phyloP scores from a whole-genome alignment of 2,113 vertebrate genomes.

The Antigone vipio region DNA sequence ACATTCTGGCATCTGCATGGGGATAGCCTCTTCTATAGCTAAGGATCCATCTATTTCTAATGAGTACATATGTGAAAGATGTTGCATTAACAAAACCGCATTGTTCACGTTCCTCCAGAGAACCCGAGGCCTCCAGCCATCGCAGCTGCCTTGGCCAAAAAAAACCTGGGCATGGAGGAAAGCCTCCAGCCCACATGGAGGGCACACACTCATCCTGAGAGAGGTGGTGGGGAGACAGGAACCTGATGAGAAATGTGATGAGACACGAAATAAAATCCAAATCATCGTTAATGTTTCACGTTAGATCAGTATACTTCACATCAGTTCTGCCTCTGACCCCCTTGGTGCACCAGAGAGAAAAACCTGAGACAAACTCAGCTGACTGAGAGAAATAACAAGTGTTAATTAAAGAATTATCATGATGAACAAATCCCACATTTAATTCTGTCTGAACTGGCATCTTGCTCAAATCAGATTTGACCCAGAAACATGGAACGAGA shows the following conservation, averaged over 20 bases:
- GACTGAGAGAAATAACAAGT: background rate
- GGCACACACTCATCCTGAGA: background rate
- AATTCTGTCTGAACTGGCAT: background rate
- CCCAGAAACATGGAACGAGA: background rate
- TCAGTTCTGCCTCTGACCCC: background rate
- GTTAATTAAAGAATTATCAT: background rate
- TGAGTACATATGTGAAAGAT: background rate
- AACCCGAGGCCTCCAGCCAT: background rate
- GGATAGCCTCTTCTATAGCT: background rate
- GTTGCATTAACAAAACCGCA: background rate
- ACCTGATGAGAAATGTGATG: background rate
- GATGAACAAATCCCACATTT: background rate
- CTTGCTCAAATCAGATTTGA: background rate
- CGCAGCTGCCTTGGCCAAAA: background rate
- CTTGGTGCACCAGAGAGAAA: background rate
- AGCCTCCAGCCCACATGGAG: background rate
- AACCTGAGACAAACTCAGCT: background rate
- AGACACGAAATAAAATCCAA: background rate
- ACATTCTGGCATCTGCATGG: background rate
- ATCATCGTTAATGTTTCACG: rapidly evolving
- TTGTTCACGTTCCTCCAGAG: background rate
- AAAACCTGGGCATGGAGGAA: background rate
- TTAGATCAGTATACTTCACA: background rate
- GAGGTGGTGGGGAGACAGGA: background rate
- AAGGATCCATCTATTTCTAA: background rate